These are phyloP conservation scores for Hapalemur alaotrensis DNA, from an alignment of 2,797 vertebrate species.

Conservation along the genomic window DNA sequence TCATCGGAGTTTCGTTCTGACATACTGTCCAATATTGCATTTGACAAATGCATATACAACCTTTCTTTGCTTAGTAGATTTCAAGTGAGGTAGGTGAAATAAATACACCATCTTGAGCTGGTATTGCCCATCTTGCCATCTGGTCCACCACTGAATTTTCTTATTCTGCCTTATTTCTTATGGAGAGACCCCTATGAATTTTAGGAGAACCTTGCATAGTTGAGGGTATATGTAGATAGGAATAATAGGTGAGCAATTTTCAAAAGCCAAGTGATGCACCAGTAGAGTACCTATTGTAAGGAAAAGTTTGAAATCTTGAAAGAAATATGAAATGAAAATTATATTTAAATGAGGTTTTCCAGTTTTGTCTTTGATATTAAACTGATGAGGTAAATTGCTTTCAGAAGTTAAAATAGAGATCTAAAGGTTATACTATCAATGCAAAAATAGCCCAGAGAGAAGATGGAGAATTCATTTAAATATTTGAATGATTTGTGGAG, in stretches of 20 bases:
- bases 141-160: neutral
- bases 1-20: neutral
- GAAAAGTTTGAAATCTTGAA: neutral
- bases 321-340: slow-evolving; percentile 57
- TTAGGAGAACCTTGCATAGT: neutral
- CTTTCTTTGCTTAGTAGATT: neutral
- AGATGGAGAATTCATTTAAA: slow-evolving; percentile 54
- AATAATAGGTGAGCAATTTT: neutral
- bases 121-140: neutral
- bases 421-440: slow-evolving; percentile 61
- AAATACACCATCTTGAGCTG: neutral
- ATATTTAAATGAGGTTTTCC: neutral
- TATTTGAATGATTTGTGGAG: slow-evolving; percentile 29
- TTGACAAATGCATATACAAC: neutral
- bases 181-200: neutral
- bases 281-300: neutral
- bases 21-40: neutral
- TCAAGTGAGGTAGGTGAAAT: neutral
- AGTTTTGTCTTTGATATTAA: slow-evolving; percentile 59
- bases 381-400: slow-evolving; percentile 55
- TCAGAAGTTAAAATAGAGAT: slow-evolving; percentile 67
- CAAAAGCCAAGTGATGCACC: neutral
- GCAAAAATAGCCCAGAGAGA: slow-evolving; percentile 33
- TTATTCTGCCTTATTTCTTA: slow-evolving; percentile 12
- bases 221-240: neutral